These are phyloP conservation scores for Pyrocoelia pectoralis DNA, from an alignment of 2,888 invertebrate species.

Conservation along the genomic window DNA sequence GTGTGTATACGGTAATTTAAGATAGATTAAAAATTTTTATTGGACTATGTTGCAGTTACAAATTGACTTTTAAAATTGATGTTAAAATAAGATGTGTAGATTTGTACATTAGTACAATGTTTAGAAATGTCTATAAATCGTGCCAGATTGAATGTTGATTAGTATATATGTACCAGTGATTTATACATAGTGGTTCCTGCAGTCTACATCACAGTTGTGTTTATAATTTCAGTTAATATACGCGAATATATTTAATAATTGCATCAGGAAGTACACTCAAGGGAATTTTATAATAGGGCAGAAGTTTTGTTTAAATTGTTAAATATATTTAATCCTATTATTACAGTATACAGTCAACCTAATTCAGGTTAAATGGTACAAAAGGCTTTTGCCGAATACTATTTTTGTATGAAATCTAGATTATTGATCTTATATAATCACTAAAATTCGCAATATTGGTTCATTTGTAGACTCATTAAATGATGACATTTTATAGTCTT, in stretches of 20 bases:
- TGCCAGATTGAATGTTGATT: constrained; percentile 47
- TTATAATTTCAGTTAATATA: constrained; percentile 20
- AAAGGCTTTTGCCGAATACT: constrained; percentile 59
- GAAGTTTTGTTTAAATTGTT: constrained; percentile 31
- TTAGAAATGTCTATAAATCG: constrained; percentile 45
- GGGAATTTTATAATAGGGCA: constrained; percentile 33
- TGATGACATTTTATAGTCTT: constrained; percentile 15
- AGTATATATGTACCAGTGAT: constrained; percentile 41
- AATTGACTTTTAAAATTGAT: constrained; percentile 51
- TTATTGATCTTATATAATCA: constrained; percentile 42
- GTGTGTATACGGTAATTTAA: constrained; percentile 58
- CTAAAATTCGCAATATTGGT: constrained; percentile 42
- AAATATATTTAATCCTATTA: constrained; percentile 34
- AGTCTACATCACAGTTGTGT: constrained; percentile 27
- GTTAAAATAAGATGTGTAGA: constrained; percentile 52
- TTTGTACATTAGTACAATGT: constrained; percentile 50
- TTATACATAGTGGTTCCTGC: constrained; percentile 40
- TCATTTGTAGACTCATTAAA: constrained; percentile 30
- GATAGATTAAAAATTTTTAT: constrained; percentile 44
- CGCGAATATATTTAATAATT: constrained; percentile 37
- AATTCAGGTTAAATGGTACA: constrained; percentile 59
- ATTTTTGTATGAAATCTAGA: constrained; percentile 59
- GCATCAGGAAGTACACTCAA: constrained; percentile 22
- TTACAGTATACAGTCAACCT: constrained; percentile 50
- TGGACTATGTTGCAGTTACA: constrained; percentile 55